A percentile compares a stretch with the other conserved stretches of the same genome.
Evolutionary conservation across 2,113 vertebrate species (phyloP).

Genomic region (Centropus unirufus): DNA sequence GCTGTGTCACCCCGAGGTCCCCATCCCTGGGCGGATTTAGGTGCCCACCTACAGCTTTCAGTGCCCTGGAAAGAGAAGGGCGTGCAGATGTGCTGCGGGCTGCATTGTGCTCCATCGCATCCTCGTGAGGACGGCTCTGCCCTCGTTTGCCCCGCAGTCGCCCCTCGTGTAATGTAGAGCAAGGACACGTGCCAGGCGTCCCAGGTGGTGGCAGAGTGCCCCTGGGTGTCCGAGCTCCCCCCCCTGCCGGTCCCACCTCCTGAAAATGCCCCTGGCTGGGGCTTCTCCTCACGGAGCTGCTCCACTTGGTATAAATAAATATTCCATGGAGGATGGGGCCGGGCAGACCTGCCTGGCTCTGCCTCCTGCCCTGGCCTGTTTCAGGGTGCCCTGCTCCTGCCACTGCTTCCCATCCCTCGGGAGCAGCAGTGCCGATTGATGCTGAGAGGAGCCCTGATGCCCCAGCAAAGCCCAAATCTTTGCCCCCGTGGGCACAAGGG

Average conservation of each 20-base stretch:
- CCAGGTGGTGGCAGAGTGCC: rapidly evolving
- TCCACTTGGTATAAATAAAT: conserved; percentile 50
- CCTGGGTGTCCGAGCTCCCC: rapidly evolving
- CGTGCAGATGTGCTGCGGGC: rapidly evolving
- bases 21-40: rapidly evolving
- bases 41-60: background rate
- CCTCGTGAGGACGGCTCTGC: background rate
- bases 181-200: background rate
- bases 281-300: conserved; percentile 31
- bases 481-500: background rate
- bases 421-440: rapidly evolving
- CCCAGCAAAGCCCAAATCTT: background rate
- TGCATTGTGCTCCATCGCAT: rapidly evolving
- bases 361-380: background rate
- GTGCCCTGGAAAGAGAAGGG: rapidly evolving
- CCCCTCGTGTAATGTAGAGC: background rate
- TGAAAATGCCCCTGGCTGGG: background rate
- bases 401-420: rapidly evolving
- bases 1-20: background rate
- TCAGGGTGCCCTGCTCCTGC: background rate
- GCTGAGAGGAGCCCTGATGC: background rate
- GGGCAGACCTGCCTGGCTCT: background rate
- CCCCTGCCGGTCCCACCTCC: background rate
- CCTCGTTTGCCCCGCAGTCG: background rate
- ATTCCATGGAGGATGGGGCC: background rate